phyloP scores from a whole-genome alignment of 2,113 vertebrate species.

The Maccullochella peelii region DNA sequence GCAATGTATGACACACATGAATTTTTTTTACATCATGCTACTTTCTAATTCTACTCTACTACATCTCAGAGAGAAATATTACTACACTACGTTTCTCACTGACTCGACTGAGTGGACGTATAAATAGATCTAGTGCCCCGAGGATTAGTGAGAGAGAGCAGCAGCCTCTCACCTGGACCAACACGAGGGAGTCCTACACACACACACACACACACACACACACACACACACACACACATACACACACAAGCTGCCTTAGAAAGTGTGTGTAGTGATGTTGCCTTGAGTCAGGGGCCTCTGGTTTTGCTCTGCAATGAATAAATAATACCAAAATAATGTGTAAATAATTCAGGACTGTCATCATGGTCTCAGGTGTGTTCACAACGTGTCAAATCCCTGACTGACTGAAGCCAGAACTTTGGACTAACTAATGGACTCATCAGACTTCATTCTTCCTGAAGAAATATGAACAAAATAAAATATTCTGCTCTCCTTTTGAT shows the following conservation, averaged over 20 bases:
- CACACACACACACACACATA: not conserved
- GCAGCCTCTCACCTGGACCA: conserved; percentile 25
- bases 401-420: not conserved
- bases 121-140: conserved; percentile 2
- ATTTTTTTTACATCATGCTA: no score
- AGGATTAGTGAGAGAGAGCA: conserved; percentile 38
- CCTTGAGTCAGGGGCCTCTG: not conserved
- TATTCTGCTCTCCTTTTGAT: no score
- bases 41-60: no score
- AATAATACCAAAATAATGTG: not conserved
- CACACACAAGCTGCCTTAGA: not conserved
- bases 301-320: not conserved
- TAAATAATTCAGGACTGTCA: not conserved
- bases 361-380: not conserved
- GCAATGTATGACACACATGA: no score
- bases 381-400: not conserved
- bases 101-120: not conserved
- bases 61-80: no score
- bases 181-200: not conserved
- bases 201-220: not conserved
- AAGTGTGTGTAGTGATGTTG: not conserved
- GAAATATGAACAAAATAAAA: no score
- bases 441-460: no score
- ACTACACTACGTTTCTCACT: no score
- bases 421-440: no score